Evolutionary conservation across 2,797 vertebrate genomes (phyloP).

Genomic region (Helicolenus hilgendorfi): DNA sequence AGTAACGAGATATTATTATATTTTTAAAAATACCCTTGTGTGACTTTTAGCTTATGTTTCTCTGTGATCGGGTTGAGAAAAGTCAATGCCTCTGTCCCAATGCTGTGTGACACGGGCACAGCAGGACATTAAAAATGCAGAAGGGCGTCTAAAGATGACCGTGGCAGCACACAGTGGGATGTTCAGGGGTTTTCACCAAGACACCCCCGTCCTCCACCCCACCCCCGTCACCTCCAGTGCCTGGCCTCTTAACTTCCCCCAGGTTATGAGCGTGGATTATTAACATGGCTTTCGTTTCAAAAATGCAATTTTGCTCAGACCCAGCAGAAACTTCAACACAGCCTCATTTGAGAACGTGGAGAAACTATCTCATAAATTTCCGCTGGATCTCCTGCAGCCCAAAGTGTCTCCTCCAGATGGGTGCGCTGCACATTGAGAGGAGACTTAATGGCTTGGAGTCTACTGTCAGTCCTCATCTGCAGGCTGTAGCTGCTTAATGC

Average conservation of each 20-base stretch:
- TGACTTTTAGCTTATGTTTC: constrained; percentile 58
- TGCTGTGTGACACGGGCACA: constrained; percentile 48
- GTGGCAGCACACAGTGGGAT: constrained; percentile 64
- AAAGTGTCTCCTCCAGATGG: constrained; percentile 74
- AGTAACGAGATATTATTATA: constrained; percentile 18
- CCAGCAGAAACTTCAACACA: constrained; percentile 44
- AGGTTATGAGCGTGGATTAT: constrained; percentile 76
- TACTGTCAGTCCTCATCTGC: constrained; percentile 52
- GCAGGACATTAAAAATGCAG: constrained; percentile 75
- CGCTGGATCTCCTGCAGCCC: constrained; percentile 59
- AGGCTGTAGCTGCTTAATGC: constrained; percentile 12
- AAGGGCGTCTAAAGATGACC: constrained; percentile 60
- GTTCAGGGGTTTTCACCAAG: constrained; percentile 68
- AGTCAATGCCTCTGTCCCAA: constrained; percentile 32
- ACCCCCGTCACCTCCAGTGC: constrained; percentile 35
- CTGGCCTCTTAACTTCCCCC: constrained; percentile 53
- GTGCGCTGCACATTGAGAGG: constrained; percentile 52
- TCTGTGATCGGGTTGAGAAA: constrained; percentile 30
- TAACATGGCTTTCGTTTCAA: constrained; percentile 70
- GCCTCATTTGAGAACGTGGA: constrained; percentile 50
- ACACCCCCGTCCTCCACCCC: neutral
- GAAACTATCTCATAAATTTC: constrained; percentile 52
- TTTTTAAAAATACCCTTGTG: constrained; percentile 34
- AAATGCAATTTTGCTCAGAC: constrained; percentile 67
- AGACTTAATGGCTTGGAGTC: constrained; percentile 69